Evolutionary conservation across 1,140 invertebrate species (phyloP).

Genomic region (Heliothis virescens): DNA sequence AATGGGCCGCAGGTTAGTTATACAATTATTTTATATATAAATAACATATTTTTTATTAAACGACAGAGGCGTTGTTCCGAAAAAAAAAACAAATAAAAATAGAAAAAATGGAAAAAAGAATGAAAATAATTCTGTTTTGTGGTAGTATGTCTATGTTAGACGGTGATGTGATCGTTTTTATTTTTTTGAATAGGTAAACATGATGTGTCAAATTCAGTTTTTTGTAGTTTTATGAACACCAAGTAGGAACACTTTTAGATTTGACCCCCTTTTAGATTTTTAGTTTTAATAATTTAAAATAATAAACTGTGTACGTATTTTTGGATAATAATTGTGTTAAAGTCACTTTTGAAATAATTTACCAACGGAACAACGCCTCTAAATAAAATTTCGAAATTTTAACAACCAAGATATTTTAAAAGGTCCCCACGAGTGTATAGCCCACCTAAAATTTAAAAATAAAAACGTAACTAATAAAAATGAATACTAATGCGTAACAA

Average conservation of each 20-base stretch:
- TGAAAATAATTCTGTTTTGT: background rate
- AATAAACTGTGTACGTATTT: no score
- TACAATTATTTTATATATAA: no score
- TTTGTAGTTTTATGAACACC: constrained; percentile 21
- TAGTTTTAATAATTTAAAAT: background rate
- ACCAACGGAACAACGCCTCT: constrained; percentile 37
- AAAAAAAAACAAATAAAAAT: background rate
- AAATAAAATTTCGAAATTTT: background rate
- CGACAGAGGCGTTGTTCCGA: constrained; percentile 34
- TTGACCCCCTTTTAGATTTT: constrained; percentile 12
- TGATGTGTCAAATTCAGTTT: background rate
- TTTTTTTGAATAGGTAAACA: no score
- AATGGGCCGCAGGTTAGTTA: constrained; percentile 71
- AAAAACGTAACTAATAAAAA: constrained; percentile 46
- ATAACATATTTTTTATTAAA: no score
- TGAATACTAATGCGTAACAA: constrained; percentile 71
- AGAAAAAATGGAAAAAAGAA: background rate
- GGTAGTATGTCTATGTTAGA: constrained; percentile 7
- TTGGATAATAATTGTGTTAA: background rate
- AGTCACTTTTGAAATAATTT: background rate
- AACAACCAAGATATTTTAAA: background rate
- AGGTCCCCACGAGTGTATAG: background rate
- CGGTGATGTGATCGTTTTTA: constrained; percentile 17
- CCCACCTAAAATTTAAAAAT: constrained; percentile 11
- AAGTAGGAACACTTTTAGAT: constrained; percentile 3